phyloP scores from a whole-genome alignment of 2,113 vertebrate genomes.

The Ifrita kowaldi region DNA sequence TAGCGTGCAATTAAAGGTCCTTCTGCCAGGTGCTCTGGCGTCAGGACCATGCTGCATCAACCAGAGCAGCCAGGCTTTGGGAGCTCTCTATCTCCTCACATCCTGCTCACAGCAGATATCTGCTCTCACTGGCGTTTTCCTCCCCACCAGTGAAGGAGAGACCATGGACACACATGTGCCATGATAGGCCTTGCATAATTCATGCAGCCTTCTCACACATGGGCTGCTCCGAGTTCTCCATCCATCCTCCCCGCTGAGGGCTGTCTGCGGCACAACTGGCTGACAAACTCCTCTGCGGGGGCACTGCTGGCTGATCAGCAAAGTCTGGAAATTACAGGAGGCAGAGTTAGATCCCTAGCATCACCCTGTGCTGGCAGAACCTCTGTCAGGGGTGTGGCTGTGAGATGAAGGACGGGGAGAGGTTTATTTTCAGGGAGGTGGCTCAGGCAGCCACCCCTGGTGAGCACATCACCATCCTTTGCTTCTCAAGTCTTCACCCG shows the following conservation, averaged over 20 bases:
- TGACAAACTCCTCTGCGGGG: background rate
- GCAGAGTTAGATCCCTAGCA: background rate
- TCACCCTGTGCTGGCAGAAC: background rate
- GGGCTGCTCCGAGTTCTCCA: background rate
- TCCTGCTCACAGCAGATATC: background rate
- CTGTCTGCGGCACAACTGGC: background rate
- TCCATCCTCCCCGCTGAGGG: fast-evolving
- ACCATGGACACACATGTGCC: background rate
- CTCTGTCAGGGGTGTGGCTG: background rate
- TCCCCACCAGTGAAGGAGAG: background rate
- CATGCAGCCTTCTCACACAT: background rate
- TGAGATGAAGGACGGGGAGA: background rate
- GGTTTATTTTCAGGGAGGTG: background rate
- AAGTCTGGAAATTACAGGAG: background rate
- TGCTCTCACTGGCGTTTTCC: background rate
- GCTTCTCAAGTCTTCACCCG: background rate
- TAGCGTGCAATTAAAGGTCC: slow-evolving; percentile 7
- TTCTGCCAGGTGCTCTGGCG: slow-evolving; percentile 6
- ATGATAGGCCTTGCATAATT: background rate
- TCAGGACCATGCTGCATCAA: background rate
- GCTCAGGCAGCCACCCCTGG: background rate
- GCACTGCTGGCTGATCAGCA: background rate
- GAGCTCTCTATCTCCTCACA: background rate
- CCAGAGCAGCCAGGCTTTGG: background rate
- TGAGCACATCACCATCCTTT: background rate